Base-by-base conservation (phyloP, 2,888 invertebrate genomes). In the Phorcus lineatus region DNA sequence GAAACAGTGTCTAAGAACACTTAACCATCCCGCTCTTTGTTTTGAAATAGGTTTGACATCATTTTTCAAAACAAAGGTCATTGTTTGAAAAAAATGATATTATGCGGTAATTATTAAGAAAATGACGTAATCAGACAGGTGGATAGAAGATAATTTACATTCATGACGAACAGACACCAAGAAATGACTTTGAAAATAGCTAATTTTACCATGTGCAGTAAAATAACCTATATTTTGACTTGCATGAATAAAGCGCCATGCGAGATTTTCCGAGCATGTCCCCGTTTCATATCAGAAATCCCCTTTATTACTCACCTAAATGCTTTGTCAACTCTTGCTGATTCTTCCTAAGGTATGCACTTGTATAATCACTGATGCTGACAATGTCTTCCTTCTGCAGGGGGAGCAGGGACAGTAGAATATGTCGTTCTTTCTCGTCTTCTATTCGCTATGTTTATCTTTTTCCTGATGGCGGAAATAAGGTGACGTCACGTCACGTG, bases 401-500 rank as follows among this genome's bases (percentile, higher is more conserved):
- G 19, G 53, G 19, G 74, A n/a, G 74, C 74, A 28, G 24, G 24
- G 28, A 28, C 16, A 28, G 16, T 13, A 62, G 74, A 74, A 74
- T 74, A 40, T 74, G 62, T 77, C 36, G 28, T 57, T 62, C 36
- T 47, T 62, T 77, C 16, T n/a, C n/a, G 55, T 47, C 54, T 55
- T 62, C 57, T 9, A 22, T 40, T 22, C 57, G 55, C 77, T 40
- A 77, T 79, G 79, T 80, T 82, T 79, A 80, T 82, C 80, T 80
- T 82, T 82, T 74, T 74, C 82, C 52, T 74, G 82, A 79, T 70
- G 77, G 80, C 82, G 83, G 84, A 85, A 83, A 81, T 83, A 78
- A 76, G 70, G 78, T 86, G 82, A 85, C 85, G 84, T 82, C 81
- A 70, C 28, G 74, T 80, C 85, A 85, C 84, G 83, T 85, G 85